phyloP scores from a whole-genome alignment of 2,113 vertebrate genomes.

The Proterorhinus semilunaris region DNA sequence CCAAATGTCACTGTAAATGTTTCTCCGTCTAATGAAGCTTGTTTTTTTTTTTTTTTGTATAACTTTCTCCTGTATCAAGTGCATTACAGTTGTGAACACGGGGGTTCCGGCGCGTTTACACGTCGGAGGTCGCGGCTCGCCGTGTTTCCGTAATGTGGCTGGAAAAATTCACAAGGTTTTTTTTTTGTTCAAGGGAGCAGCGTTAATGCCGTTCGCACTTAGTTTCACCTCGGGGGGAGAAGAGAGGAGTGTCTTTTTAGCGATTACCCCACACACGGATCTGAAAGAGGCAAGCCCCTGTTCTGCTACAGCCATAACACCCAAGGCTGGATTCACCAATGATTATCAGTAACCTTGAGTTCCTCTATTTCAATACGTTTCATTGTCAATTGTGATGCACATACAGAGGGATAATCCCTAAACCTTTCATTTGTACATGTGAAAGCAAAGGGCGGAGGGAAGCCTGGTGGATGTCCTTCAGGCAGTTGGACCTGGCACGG shows the following conservation, averaged over 20 bases:
- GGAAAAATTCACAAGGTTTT: conserved; percentile 41
- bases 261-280: conserved; percentile 58
- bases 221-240: conserved; percentile 61
- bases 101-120: conserved; percentile 32
- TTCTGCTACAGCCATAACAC: too few relatives aligned
- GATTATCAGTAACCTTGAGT: too few relatives aligned
- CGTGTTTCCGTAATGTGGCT: conserved; percentile 49
- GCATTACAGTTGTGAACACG: conserved; percentile 32
- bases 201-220: conserved; percentile 62
- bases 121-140: conserved; percentile 4
- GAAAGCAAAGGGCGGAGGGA: too few relatives aligned
- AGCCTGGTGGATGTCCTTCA: too few relatives aligned
- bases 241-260: conserved; percentile 39
- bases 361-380: too few relatives aligned
- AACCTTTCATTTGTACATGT: too few relatives aligned
- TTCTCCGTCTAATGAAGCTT: conserved; percentile 70
- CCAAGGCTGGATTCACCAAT: too few relatives aligned
- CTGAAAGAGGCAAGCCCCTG: conserved; percentile 27
- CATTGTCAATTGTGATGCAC: too few relatives aligned
- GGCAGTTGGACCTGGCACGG: too few relatives aligned
- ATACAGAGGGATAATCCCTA: too few relatives aligned
- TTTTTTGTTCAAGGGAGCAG: conserved; percentile 40
- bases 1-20: conserved; percentile 78
- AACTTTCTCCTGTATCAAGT: conserved; percentile 1
- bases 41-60: conserved; percentile 55